Percentiles rank a stretch among this genome's conserved stretches.
These are phyloP conservation scores for Anas platyrhynchos DNA, from an alignment of 2,113 vertebrate species.

Conservation along the genomic window DNA sequence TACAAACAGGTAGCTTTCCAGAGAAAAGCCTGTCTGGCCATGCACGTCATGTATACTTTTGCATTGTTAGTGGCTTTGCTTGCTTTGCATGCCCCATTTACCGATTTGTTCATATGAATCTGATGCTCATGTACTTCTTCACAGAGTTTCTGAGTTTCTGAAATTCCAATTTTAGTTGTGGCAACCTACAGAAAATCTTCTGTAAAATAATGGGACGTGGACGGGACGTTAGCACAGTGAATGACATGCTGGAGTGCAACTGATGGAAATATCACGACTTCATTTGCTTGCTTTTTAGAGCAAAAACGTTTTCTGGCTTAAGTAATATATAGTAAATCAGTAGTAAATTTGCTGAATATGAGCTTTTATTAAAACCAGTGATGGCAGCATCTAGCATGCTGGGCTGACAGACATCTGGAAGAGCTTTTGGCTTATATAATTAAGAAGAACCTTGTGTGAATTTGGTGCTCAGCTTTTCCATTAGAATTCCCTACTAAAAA, in stretches of 20 bases:
- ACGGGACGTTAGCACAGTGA: background rate
- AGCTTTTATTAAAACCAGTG: conserved; percentile 64
- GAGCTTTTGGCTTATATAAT: conserved; percentile 56
- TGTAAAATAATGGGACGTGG: background rate
- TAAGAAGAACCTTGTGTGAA: conserved; percentile 54
- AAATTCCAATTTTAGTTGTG: background rate
- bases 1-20: conserved; percentile 30
- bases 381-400: conserved; percentile 43
- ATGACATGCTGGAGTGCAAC: background rate
- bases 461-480: conserved; percentile 63
- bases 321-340: conserved; percentile 36
- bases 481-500: conserved; percentile 29
- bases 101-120: background rate
- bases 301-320: conserved; percentile 39
- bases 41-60: background rate
- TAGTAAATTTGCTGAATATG: conserved; percentile 51
- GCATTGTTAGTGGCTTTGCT: background rate
- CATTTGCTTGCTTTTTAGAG: conserved; percentile 22
- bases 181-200: background rate
- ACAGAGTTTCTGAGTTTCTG: background rate
- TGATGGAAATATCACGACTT: conserved; percentile 32
- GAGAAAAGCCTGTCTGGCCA: background rate
- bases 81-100: background rate
- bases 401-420: conserved; percentile 59
- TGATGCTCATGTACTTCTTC: background rate